phyloP scores from a whole-genome alignment of 2,113 vertebrate genomes.

The Sander lucioperca region DNA sequence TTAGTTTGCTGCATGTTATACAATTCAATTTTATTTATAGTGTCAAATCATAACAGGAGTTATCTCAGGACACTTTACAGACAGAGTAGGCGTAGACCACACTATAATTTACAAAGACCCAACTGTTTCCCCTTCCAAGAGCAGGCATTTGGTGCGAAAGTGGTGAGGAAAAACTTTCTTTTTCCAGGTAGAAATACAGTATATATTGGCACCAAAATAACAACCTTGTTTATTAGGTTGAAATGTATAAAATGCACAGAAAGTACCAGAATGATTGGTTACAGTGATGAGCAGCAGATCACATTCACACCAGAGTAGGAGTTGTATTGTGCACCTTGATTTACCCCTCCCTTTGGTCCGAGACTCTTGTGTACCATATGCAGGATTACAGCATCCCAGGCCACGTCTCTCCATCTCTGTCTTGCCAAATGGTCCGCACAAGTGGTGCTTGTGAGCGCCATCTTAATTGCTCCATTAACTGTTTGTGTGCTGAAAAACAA shows the following conservation, averaged over 20 bases:
- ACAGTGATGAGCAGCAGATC: neutral
- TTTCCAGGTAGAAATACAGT: neutral
- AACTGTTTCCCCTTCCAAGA: too few relatives aligned
- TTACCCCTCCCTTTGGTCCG: slow-evolving; percentile 8
- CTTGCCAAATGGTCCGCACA: slow-evolving; percentile 67
- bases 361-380: slow-evolving; percentile 38
- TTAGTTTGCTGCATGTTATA: too few relatives aligned
- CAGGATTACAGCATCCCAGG: slow-evolving; percentile 39
- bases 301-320: neutral
- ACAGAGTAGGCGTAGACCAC: too few relatives aligned
- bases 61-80: too few relatives aligned
- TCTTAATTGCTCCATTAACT: slow-evolving; percentile 83
- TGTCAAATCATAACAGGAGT: too few relatives aligned
- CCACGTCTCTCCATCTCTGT: slow-evolving; percentile 45
- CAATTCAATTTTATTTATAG: too few relatives aligned
- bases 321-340: slow-evolving; percentile 26
- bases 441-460: slow-evolving; percentile 71
- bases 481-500: slow-evolving; percentile 82
- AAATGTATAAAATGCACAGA: neutral
- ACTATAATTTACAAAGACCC: too few relatives aligned
- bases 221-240: neutral
- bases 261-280: neutral
- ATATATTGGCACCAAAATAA: neutral
- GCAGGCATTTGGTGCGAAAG: too few relatives aligned
- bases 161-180: too few relatives aligned